Base-by-base conservation (phyloP, 2,888 invertebrate species). In the Xestia c-nigrum region DNA sequence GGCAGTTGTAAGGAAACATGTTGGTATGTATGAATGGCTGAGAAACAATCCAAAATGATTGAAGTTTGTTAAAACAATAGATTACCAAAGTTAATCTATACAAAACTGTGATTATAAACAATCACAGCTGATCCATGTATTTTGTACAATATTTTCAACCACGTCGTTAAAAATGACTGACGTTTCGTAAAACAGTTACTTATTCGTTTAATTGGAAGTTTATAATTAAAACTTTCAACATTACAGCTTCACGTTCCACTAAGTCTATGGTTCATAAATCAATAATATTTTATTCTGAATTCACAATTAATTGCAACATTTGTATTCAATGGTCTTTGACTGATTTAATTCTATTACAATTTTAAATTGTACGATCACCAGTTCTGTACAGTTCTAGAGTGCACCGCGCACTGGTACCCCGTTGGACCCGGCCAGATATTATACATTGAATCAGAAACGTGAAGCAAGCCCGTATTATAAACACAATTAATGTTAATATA, bases 401-500 rank as follows among this genome's bases (percentile, higher is more conserved):
- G 16, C 14, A 5, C 0, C 31, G 43, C 16, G 16, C 14, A 5
- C 0, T 40, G 43, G 14, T 10, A n/a, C n/a, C 38, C 57, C 31
- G 40, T 5, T 21, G 16, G n/a, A 21, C 19, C 12, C 14, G 12
- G 24, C 16, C 24, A 12, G 10, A 59, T 16, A 69, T 63, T 85
- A 67, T 50, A 63, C 47, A 47, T 47, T 47, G 10, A 59, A 72
- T 43, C 66, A 71, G 46, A 52, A 52, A 76, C 55, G n/a, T 71
- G 43, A 61, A 72, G 77, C 73, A 74, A 81, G 40, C 55, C 47
- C 63, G 40, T 61, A 63, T 64, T 52, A 31, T 67, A 50, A 46
- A 77, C 31, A 76, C 74, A 73, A 79, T 63, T 40, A 69, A 71
- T 74, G 65, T 63, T 74, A 74, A 78, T 76, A 21, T 72, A 61